Evolutionary conservation across 1,140 invertebrate species (phyloP).

Genomic region (Ceratosolen fusciceps): DNA sequence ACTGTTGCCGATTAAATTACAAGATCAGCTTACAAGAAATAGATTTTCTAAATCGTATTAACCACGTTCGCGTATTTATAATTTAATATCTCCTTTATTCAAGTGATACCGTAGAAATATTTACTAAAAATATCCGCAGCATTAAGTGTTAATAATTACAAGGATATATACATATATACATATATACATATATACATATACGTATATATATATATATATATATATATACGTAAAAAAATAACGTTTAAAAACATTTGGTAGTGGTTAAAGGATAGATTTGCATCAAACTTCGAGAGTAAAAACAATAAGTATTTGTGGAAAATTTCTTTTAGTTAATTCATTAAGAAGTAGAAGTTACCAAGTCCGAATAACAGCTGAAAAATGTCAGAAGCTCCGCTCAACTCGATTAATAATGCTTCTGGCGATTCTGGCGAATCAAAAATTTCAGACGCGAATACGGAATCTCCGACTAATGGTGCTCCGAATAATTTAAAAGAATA

Average conservation of each 20-base stretch:
- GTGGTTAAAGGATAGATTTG: not conserved
- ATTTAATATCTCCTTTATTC: too few relatives aligned
- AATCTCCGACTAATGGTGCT: not conserved
- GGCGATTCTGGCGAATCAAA: constrained; percentile 1
- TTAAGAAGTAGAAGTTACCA: not conserved
- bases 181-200: too few relatives aligned
- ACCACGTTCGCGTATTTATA: not conserved
- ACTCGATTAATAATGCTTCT: not conserved
- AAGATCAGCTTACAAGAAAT: too few relatives aligned
- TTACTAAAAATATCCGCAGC: too few relatives aligned
- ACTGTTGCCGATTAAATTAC: not conserved
- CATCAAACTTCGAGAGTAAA: constrained; percentile 34
- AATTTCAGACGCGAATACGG: not conserved
- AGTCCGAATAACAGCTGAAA: not conserved
- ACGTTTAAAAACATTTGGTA: constrained; percentile 33
- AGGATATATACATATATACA: too few relatives aligned
- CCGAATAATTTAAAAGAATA: not conserved
- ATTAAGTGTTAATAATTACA: too few relatives aligned
- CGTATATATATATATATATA: too few relatives aligned
- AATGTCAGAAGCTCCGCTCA: constrained; percentile 31
- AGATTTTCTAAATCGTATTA: too few relatives aligned
- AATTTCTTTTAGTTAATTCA: not conserved
- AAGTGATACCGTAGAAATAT: too few relatives aligned
- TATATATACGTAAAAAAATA: too few relatives aligned
- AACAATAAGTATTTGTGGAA: not conserved